Conservation (phyloP, 2,888 invertebrate genomes). For the Dynastes maya region DNA sequence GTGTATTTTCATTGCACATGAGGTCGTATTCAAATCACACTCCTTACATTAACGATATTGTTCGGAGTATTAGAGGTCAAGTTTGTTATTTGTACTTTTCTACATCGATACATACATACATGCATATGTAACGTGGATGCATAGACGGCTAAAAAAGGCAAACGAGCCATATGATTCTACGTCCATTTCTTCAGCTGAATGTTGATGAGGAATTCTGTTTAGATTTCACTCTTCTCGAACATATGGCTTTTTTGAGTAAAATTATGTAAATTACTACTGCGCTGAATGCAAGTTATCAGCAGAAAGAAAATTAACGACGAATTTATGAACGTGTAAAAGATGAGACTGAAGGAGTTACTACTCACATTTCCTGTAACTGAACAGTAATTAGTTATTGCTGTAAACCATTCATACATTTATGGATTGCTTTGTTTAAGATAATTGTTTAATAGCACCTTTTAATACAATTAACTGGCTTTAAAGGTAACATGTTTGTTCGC, state of each 20-base stretch:
- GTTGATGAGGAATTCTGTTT: slow-evolving; percentile 1
- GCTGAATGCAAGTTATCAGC: neutral
- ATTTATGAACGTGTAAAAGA: too few relatives aligned
- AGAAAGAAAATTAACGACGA: too few relatives aligned
- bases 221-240: slow-evolving; percentile 8
- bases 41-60: slow-evolving; percentile 32
- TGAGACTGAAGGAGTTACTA: too few relatives aligned
- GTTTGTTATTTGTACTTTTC: slow-evolving; percentile 31
- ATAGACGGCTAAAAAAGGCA: neutral
- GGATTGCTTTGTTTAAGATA: too few relatives aligned
- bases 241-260: slow-evolving; percentile 17
- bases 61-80: slow-evolving; percentile 35
- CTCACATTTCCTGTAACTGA: too few relatives aligned
- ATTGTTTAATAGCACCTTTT: too few relatives aligned
- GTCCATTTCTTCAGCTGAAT: neutral
- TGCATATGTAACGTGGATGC: neutral
- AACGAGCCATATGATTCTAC: slow-evolving; percentile 4
- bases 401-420: too few relatives aligned
- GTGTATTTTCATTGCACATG: slow-evolving; percentile 11
- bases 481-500: neutral
- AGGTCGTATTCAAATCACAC: slow-evolving; percentile 39
- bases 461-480: too few relatives aligned
- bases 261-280: neutral
- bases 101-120: neutral
- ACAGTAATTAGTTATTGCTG: too few relatives aligned